These are phyloP conservation scores for cattle (Bos taurus) DNA, from an alignment of 2,113 vertebrate genomes.

Conservation along the genomic window DNA sequence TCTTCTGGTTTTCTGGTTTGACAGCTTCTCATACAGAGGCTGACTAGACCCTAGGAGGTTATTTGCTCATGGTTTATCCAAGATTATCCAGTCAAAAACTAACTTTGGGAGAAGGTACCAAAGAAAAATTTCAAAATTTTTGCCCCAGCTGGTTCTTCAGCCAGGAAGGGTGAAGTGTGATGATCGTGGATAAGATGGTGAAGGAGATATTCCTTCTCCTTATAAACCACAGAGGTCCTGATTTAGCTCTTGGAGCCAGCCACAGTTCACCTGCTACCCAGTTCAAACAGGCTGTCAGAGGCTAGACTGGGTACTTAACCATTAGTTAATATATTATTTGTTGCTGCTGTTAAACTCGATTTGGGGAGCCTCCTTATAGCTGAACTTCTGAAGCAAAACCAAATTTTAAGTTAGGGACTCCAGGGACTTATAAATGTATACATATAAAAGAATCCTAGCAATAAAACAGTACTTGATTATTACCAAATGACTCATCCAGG, in stretches of 20 bases:
- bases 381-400: background rate
- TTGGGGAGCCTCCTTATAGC: background rate
- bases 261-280: background rate
- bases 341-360: background rate
- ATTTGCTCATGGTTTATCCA: background rate
- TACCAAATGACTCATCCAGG: background rate
- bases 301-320: background rate
- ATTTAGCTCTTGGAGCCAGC: background rate
- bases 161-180: background rate
- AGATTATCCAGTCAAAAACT: background rate
- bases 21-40: background rate
- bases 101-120: background rate
- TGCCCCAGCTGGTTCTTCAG: background rate
- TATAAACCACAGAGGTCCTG: background rate
- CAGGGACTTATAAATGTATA: background rate
- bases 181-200: background rate
- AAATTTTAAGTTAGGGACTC: background rate
- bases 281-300: background rate
- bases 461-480: background rate
- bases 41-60: background rate
- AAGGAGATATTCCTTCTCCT: background rate
- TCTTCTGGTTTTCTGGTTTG: background rate
- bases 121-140: background rate
- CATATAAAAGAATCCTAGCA: background rate
- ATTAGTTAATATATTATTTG: background rate